Conservation (phyloP, 2,113 vertebrate species). For the Apodemus sylvaticus region DNA sequence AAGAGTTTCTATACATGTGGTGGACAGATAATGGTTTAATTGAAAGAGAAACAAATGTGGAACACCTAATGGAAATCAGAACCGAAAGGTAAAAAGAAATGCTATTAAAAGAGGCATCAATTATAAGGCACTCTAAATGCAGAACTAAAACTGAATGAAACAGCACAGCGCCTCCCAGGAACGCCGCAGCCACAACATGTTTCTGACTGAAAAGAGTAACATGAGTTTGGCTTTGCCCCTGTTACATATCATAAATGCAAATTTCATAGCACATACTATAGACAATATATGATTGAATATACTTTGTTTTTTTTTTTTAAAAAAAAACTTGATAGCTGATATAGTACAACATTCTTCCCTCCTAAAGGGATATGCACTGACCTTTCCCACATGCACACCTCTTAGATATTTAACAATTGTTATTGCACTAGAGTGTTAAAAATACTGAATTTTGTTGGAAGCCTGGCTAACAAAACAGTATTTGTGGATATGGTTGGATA, state of each 20-base stretch:
- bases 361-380: constrained; percentile 90
- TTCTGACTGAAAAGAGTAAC: constrained; percentile 88
- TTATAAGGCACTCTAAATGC: constrained; percentile 99
- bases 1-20: constrained; percentile 85
- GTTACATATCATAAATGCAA: constrained; percentile 88
- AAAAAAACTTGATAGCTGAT: constrained; percentile 84
- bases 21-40: constrained; percentile 84
- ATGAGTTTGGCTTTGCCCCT: constrained; percentile 93
- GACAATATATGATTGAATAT: constrained; percentile 88
- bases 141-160: constrained; percentile 89
- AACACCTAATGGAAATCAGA: constrained; percentile 87
- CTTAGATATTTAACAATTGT: constrained; percentile 92
- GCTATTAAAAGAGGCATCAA: constrained; percentile 97
- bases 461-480: constrained; percentile 84
- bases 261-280: constrained; percentile 87
- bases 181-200: constrained; percentile 84
- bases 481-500: constrained; percentile 64
- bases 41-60: constrained; percentile 86
- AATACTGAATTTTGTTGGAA: constrained; percentile 94
- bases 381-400: constrained; percentile 90
- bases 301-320: constrained; percentile 81
- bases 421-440: constrained; percentile 97
- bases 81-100: constrained; percentile 91
- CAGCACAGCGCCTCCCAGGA: constrained; percentile 84
- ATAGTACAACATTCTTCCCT: constrained; percentile 90